Evolutionary conservation across 2,797 vertebrate genomes (phyloP), one percentile per base, ranked within the genome.

Genomic region (Gymnothorax javanicus): DNA sequence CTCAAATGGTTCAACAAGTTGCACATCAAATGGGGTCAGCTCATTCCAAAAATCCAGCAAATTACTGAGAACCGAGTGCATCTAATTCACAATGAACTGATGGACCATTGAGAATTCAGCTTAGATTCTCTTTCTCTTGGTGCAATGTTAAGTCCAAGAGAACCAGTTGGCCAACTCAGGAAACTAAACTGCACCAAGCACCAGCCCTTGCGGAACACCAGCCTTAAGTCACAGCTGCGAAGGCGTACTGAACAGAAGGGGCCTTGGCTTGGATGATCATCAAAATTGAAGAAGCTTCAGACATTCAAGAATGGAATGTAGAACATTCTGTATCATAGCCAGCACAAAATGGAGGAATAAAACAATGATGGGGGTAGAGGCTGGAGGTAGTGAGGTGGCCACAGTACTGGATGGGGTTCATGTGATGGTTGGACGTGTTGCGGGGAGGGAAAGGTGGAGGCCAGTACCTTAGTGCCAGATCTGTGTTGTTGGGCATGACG

Each of bases 381-480:
- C 25, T 60, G 62, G 7, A 17, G 62, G 23, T 20, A 23, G 6
- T 6, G 13, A 9, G 58, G 58, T 9, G 58, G 58, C 9, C 13
- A 2, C 58, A 9, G 58, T 5, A 13, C 8, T 25, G 67, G 33
- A 23, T 27, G 13, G 75, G 17, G 59, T 25, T n/a, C 8, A 1
- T 43, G 33, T 43, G 33, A 43, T 43, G 33, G 33, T 43, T 43
- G 59, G n/a, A 4, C 8, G 69, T 11, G 8, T n/a, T 57, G 25
- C 25, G 50, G 27, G 57, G 73, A 7, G 23, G 27, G 71, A 6
- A 33, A 7, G 23, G 9, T 9, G 0, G 79, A 54, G 0, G 11
- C 0, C 13, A 7, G 91, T 96, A 99, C 98, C 98, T 99, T 90
- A 99, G 93, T 89, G 96, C 96, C 94, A 99, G 97, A 90, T 96